These are phyloP conservation scores for Drosophila sp. DNA, from an alignment of 1,140 invertebrate genomes.

Conservation along the genomic window DNA sequence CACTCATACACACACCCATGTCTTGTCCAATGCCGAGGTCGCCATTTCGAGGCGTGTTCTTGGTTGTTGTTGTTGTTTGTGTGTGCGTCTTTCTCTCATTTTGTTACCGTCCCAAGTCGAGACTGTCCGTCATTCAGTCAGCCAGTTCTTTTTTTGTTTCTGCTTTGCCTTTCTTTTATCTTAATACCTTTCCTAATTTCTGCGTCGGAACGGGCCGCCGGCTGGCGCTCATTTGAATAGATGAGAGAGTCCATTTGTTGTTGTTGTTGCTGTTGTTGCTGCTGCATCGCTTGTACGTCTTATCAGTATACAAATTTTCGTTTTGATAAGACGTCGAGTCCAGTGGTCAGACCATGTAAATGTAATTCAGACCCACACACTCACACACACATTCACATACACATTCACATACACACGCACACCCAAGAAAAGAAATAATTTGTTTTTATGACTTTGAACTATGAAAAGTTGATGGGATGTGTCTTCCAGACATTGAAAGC, in stretches of 20 bases:
- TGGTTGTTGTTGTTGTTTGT: not conserved
- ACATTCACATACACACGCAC: not conserved
- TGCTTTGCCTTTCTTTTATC: conserved; percentile 57
- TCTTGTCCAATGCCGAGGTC: conserved; percentile 27
- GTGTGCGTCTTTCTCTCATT: conserved; percentile 18
- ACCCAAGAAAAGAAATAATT: conserved; percentile 26
- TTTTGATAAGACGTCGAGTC: conserved; percentile 68
- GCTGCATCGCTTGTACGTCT: conserved; percentile 42
- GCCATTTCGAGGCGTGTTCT: conserved; percentile 74
- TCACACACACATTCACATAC: conserved; percentile 8
- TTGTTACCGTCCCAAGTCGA: conserved; percentile 20
- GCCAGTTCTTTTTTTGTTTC: not conserved
- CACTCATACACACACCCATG: conserved; percentile 8
- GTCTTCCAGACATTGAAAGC: conserved; percentile 18
- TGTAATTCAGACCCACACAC: conserved; percentile 53
- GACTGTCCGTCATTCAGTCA: conserved; percentile 8
- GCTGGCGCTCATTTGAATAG: conserved; percentile 76
- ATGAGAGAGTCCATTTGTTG: conserved; percentile 31
- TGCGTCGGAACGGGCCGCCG: conserved; percentile 22
- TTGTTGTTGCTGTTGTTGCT: conserved; percentile 23
- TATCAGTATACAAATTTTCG: conserved; percentile 79
- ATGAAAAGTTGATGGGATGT: conserved; percentile 7
- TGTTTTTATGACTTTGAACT: conserved; percentile 36
- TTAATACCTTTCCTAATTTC: conserved; percentile 83
- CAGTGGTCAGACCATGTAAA: conserved; percentile 51